phyloP scores from a whole-genome alignment of 2,113 vertebrate genomes.

The Loxodonta africana region DNA sequence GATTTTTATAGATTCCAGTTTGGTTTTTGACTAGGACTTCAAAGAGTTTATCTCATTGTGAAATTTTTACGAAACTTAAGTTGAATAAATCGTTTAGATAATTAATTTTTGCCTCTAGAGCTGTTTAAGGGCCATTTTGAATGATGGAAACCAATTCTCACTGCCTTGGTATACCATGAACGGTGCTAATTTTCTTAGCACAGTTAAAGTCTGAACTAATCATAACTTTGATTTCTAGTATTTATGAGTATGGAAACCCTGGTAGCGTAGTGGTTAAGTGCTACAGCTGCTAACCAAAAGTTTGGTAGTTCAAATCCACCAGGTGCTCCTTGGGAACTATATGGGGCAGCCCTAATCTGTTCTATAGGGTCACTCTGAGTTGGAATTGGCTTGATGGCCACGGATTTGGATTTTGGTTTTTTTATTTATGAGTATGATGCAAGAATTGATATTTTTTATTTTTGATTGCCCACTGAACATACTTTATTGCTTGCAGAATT shows the following conservation, averaged over 20 bases:
- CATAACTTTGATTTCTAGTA: conserved; percentile 14
- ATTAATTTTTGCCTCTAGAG: conserved; percentile 19
- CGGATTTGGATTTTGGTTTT: too few species aligned
- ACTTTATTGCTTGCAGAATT: conserved; percentile 37
- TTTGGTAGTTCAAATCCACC: too few species aligned
- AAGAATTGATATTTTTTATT: neutral
- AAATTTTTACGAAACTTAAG: neutral
- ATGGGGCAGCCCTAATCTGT: too few species aligned
- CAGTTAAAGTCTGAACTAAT: neutral
- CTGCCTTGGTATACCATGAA: neutral
- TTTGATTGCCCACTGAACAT: neutral
- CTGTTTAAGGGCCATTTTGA: neutral
- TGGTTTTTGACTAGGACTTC: neutral
- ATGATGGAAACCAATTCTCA: neutral
- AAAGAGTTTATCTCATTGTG: neutral
- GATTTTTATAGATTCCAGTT: conserved; percentile 39
- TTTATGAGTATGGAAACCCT: neutral
- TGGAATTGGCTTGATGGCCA: too few species aligned
- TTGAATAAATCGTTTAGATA: neutral
- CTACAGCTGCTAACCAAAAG: too few species aligned
- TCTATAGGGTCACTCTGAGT: too few species aligned
- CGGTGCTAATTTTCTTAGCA: conserved; percentile 11
- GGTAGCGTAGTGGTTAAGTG: too few species aligned
- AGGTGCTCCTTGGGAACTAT: too few species aligned
- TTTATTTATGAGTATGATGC: neutral